phyloP scores from a whole-genome alignment of 2,797 vertebrate genomes.

The Anisognathus igniventris region DNA sequence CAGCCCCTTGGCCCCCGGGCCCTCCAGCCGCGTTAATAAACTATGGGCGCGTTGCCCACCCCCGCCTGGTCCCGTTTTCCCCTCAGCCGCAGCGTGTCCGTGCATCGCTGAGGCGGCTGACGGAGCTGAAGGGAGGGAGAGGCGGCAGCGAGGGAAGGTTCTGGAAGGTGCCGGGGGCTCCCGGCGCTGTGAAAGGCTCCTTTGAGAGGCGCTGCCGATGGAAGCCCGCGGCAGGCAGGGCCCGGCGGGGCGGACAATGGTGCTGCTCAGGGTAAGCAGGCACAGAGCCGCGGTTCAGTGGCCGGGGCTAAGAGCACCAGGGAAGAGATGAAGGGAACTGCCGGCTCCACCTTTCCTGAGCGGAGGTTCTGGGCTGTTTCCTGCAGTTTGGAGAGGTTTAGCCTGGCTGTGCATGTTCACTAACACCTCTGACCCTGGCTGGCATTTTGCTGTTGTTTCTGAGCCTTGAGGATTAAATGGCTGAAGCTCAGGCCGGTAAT shows the following conservation, averaged over 20 bases:
- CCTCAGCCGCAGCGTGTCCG: rapidly evolving
- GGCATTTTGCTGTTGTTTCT: not conserved
- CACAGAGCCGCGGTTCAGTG: rapidly evolving
- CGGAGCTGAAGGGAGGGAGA: no score
- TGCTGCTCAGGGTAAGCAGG: not conserved
- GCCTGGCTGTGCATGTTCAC: rapidly evolving
- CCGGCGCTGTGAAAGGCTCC: rapidly evolving
- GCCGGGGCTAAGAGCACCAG: not conserved
- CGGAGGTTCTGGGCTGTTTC: rapidly evolving
- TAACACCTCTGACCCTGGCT: not conserved
- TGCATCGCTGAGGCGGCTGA: rapidly evolving
- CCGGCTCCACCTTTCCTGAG: not conserved
- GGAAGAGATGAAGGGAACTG: not conserved
- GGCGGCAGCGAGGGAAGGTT: not conserved
- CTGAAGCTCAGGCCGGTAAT: not conserved
- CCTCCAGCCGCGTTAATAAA: not conserved
- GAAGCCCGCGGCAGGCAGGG: not conserved
- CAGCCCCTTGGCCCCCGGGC: no score
- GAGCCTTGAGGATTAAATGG: not conserved
- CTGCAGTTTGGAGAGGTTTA: not conserved
- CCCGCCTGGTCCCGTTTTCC: rapidly evolving
- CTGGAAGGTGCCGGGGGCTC: not conserved
- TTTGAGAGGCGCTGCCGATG: not conserved
- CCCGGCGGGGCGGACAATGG: rapidly evolving
- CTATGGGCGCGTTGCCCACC: rapidly evolving